Evolutionary conservation across 2,888 invertebrate species (phyloP), one percentile per base, ranked within the genome.

Genomic region (Bombylius discolor): DNA sequence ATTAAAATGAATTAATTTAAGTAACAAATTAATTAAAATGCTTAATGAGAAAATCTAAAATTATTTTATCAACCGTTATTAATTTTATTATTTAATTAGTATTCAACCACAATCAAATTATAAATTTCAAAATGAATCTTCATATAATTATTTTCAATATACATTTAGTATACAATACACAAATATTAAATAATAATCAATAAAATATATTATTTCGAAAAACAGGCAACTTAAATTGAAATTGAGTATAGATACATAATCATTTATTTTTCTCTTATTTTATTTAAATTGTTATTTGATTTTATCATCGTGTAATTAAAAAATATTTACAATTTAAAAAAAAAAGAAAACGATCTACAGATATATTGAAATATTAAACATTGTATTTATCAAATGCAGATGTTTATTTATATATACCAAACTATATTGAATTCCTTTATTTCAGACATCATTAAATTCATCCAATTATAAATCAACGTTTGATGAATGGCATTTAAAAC

Each of bases 381-480:
- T 23, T 23, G 23, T 23, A 23, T 23, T 23, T 23, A 23, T 23
- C 23, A 23, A n/a, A 23, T 42, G 39, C 39, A 42, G 39, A 8
- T 42, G 39, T 42, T 42, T 8, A 36, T 36, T 36, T 36, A 36
- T 36, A 34, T 34, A 36, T 36, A 36, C 34, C 5, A 5, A 36
- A 36, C 5, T 36, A 36, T 36, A 36, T 36, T 7, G 7, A 5
- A 42, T 42, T 23, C 23, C 23, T 23, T 23, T 23, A 23, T 23
- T 23, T 11, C 11, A 42, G 39, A 42, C 39, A 42, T 42, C 39
- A 42, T 42, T 42, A 42, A 42, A 42, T 42, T 11, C 8, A 11
- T 42, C 39, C 39, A 42, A 55, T 55, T 55, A 55, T 55, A 55
- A 55, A 55, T 55, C 51, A 55, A 55, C 51, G 48, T 33, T 47